Conservation (phyloP, 2,113 vertebrate genomes). For the Pandion haliaetus region DNA sequence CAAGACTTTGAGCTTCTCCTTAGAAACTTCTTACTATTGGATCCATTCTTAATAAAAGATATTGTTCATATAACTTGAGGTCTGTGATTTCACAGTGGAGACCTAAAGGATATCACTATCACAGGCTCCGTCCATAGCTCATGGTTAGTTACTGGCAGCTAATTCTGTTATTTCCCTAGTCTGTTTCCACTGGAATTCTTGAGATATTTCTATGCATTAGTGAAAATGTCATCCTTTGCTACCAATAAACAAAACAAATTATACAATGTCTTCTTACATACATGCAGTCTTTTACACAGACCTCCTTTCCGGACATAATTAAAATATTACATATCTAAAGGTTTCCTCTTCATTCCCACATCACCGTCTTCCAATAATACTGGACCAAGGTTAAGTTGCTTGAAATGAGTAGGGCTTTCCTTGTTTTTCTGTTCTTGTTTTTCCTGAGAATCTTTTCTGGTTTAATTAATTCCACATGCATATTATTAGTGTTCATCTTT, state of each 20-base stretch:
- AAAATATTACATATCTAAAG: not conserved
- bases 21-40: not conserved
- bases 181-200: not conserved
- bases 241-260: not conserved
- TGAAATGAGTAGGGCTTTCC: not conserved
- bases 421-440: not conserved
- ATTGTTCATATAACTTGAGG: slow-evolving; percentile 40
- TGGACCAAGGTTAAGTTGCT: not conserved
- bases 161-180: not conserved
- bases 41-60: slow-evolving; percentile 45
- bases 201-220: not conserved
- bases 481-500: not conserved
- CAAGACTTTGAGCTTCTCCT: not conserved
- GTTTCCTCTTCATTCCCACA: not conserved
- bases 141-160: not conserved
- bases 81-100: slow-evolving; percentile 48
- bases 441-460: not conserved
- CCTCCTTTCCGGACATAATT: not conserved
- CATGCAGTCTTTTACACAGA: not conserved
- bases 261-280: not conserved
- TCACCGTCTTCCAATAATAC: not conserved
- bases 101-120: slow-evolving; percentile 31
- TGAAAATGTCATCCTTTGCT: not conserved
- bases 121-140: not conserved
- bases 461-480: not conserved